Conservation (phyloP, 2,113 vertebrate genomes). For the Gymnocephalus cernua region DNA sequence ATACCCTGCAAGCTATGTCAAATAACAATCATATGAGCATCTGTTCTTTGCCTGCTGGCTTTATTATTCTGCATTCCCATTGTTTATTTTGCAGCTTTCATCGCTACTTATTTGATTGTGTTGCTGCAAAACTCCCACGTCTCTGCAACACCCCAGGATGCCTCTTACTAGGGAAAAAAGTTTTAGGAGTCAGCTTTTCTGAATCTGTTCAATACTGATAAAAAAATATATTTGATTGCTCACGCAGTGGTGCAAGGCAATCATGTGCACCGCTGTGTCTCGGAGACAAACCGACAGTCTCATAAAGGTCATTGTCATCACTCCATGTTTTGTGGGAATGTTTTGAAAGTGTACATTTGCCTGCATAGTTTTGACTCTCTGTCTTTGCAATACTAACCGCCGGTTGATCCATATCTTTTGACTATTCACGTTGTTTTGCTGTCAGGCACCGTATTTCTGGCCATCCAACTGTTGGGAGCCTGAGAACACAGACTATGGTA, state of each 20-base stretch:
- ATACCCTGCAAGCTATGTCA: background rate
- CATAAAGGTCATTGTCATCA: constrained; percentile 18
- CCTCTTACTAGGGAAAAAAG: constrained; percentile 4
- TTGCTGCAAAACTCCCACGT: constrained; percentile 14
- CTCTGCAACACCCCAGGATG: constrained; percentile 37
- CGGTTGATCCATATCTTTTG: background rate
- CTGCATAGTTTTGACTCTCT: background rate
- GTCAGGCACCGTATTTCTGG: constrained; percentile 89
- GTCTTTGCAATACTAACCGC: background rate
- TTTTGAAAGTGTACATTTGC: background rate
- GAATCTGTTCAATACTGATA: constrained; percentile 15
- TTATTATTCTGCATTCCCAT: constrained; percentile 20
- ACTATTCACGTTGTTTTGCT: constrained; percentile 20
- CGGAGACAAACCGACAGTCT: constrained; percentile 17
- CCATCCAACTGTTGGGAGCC: constrained; percentile 82
- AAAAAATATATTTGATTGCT: constrained; percentile 42
- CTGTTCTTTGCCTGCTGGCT: constrained; percentile 11
- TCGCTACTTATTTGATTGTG: constrained; percentile 33
- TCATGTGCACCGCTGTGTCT: constrained; percentile 23
- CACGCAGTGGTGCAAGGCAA: constrained; percentile 1
- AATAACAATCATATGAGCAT: constrained; percentile 5
- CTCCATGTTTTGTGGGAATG: background rate
- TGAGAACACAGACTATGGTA: constrained; percentile 83
- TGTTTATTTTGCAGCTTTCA: constrained; percentile 38
- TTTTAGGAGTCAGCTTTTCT: constrained; percentile 42